phyloP scores from a whole-genome alignment of 2,888 invertebrate species.

The Dendrolimus houi region DNA sequence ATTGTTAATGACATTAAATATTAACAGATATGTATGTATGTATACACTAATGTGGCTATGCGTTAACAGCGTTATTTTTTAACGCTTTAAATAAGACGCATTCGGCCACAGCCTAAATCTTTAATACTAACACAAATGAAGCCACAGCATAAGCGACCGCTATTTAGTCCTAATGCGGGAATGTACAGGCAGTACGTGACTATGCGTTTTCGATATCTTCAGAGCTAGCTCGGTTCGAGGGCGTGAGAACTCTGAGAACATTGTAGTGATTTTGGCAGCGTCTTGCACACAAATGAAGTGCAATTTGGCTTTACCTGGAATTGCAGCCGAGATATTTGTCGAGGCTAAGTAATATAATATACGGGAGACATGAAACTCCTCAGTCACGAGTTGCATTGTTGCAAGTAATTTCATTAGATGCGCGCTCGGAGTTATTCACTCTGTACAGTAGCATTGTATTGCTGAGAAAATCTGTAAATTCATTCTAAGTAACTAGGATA shows the following conservation, averaged over 20 bases:
- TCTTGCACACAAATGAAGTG: slow-evolving; percentile 61
- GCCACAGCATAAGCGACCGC: no score
- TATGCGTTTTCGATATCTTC: slow-evolving; percentile 6
- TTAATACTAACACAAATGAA: no score
- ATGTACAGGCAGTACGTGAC: background rate
- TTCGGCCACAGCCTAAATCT: no score
- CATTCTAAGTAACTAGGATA: background rate
- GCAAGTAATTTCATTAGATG: slow-evolving; percentile 52
- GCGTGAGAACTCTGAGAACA: slow-evolving; percentile 66
- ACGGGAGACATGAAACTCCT: slow-evolving; percentile 17
- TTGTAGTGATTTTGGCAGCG: slow-evolving; percentile 35
- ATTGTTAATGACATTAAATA: no score
- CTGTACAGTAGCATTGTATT: slow-evolving; percentile 7
- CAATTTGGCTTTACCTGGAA: slow-evolving; percentile 50
- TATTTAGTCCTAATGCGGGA: slow-evolving; percentile 4
- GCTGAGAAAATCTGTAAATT: background rate
- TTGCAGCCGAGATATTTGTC: slow-evolving; percentile 43
- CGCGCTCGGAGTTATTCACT: slow-evolving; percentile 18
- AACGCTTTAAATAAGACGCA: no score
- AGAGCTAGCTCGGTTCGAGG: slow-evolving; percentile 28
- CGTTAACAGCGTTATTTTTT: no score
- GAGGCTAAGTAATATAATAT: slow-evolving; percentile 20
- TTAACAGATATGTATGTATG: no score
- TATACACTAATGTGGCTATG: no score
- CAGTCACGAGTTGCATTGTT: slow-evolving; percentile 57